phyloP scores from a whole-genome alignment of 2,797 vertebrate species.

The Triplophysa bombifrons region DNA sequence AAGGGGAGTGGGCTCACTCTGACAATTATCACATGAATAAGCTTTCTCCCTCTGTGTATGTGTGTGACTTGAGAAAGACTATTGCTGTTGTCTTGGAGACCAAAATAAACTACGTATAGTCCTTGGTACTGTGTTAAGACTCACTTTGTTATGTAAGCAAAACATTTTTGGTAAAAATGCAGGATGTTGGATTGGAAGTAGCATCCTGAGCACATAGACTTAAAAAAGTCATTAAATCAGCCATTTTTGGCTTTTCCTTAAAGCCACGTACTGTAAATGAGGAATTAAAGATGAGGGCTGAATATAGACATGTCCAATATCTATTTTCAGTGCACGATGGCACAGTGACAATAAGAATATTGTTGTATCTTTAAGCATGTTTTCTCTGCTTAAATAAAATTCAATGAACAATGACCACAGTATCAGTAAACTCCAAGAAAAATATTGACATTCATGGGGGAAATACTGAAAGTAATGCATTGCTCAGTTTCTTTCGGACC shows the following conservation, averaged over 20 bases:
- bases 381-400: slow-evolving; percentile 36
- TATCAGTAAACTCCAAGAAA: slow-evolving; percentile 46
- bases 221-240: slow-evolving; percentile 60
- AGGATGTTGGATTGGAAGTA: slow-evolving; percentile 53
- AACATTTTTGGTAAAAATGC: slow-evolving; percentile 59
- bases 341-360: slow-evolving; percentile 41
- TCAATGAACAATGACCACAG: slow-evolving; percentile 19
- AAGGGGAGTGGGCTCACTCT: slow-evolving; percentile 69
- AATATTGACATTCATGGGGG: slow-evolving; percentile 40
- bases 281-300: slow-evolving; percentile 29
- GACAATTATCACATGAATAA: slow-evolving; percentile 82
- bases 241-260: slow-evolving; percentile 64
- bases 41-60: slow-evolving; percentile 60
- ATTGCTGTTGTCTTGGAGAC: slow-evolving; percentile 42
- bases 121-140: slow-evolving; percentile 51
- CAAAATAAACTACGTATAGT: slow-evolving; percentile 23
- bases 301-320: slow-evolving; percentile 64
- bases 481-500: neutral
- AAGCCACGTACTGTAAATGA: slow-evolving; percentile 65
- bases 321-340: slow-evolving; percentile 52
- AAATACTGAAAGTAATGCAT: slow-evolving; percentile 29
- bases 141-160: slow-evolving; percentile 55
- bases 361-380: slow-evolving; percentile 18
- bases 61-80: slow-evolving; percentile 30
- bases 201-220: slow-evolving; percentile 45